Percentiles rank a stretch among this genome's conserved stretches.
Evolutionary conservation across 1,140 invertebrate genomes (phyloP).

Genomic region (Ips typographus): DNA sequence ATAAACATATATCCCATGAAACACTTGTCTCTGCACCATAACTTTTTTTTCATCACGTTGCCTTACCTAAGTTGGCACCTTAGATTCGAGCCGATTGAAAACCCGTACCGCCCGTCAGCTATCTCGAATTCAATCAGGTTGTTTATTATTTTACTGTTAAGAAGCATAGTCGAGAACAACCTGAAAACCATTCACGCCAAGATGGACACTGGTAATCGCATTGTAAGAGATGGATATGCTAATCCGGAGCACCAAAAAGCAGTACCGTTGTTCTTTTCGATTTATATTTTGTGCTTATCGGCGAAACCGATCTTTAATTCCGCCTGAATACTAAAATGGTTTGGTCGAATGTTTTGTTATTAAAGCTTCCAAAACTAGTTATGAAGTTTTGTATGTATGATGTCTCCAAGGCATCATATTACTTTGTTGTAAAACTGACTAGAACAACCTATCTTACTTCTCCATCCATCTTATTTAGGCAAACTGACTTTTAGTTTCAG

Average conservation of each 20-base stretch:
- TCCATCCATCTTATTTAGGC: conserved; percentile 21
- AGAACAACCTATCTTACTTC: background rate
- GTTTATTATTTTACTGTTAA: conserved; percentile 29
- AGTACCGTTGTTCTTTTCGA: conserved; percentile 22
- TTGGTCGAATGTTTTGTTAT: background rate
- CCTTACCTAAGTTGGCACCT: too few species aligned
- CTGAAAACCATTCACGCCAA: background rate
- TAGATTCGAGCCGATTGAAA: background rate
- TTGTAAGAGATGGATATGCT: conserved; percentile 27
- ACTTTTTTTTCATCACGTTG: too few species aligned
- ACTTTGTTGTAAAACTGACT: too few species aligned
- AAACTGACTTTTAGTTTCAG: conserved; percentile 23
- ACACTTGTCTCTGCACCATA: too few species aligned
- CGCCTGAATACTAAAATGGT: conserved; percentile 3
- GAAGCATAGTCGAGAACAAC: conserved; percentile 24
- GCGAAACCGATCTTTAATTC: conserved; percentile 3
- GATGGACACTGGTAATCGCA: conserved; percentile 14
- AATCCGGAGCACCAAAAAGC: conserved; percentile 21
- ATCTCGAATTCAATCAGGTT: conserved; percentile 25
- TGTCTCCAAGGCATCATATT: too few species aligned
- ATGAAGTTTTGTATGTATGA: too few species aligned
- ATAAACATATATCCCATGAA: too few species aligned
- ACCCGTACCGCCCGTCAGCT: conserved; percentile 7
- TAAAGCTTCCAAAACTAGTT: too few species aligned
- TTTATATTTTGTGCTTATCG: conserved; percentile 9